Conservation (phyloP, 1,140 invertebrate species). For the Pachyrhynchus sulphureomaculatus region DNA sequence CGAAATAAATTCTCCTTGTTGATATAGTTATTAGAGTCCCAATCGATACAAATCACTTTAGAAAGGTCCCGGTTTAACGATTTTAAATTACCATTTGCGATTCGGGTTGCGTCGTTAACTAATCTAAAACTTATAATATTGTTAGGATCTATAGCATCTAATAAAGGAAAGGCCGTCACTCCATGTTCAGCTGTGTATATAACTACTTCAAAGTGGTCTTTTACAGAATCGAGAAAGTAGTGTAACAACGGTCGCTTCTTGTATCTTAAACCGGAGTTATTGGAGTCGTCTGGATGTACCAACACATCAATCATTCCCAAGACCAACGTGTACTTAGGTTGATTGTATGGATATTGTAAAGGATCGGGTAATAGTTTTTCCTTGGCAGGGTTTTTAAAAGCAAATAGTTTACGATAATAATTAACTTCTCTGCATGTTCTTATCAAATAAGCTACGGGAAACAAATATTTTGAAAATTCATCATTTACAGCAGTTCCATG, state of each 20-base stretch:
- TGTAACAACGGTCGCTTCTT: too few relatives aligned
- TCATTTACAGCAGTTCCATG: too few relatives aligned
- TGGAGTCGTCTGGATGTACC: conserved; percentile 90
- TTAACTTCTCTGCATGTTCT: too few relatives aligned
- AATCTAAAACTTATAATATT: conserved; percentile 85
- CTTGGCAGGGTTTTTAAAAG: too few relatives aligned
- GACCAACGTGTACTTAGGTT: conserved; percentile 95
- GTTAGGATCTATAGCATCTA: conserved; percentile 91
- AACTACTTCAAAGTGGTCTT: conserved; percentile 92
- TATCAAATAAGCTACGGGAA: too few relatives aligned
- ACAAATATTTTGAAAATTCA: too few relatives aligned
- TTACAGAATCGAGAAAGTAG: conserved; percentile 88
- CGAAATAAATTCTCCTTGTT: conserved; percentile 87
- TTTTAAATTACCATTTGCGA: conserved; percentile 90
- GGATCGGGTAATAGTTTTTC: conserved; percentile 94
- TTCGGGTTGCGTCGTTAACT: conserved; percentile 94
- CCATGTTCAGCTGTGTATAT: conserved; percentile 93
- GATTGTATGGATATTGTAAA: conserved; percentile 84
- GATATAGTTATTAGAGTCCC: conserved; percentile 84
- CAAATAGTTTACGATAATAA: too few relatives aligned
- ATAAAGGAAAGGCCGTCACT: conserved; percentile 81
- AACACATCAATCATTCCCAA: conserved; percentile 94
- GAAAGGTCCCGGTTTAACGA: conserved; percentile 92
- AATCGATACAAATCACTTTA: conserved; percentile 96
- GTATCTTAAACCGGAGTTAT: too few relatives aligned